These are phyloP conservation scores for Diogma glabrata DNA, from an alignment of 2,888 invertebrate species.

Conservation along the genomic window DNA sequence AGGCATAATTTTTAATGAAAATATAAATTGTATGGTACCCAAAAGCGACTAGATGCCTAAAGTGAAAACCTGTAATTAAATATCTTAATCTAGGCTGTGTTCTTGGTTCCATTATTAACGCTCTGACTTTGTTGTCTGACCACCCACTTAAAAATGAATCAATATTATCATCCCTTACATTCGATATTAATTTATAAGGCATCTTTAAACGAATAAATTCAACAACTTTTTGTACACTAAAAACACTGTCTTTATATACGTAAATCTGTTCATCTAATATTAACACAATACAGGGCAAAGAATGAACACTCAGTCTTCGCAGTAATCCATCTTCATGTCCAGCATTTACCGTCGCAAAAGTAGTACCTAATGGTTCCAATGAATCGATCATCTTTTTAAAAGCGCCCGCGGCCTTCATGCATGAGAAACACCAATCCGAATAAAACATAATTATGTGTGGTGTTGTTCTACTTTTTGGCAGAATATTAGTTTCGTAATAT, in stretches of 20 bases:
- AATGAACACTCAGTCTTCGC: slow-evolving; percentile 65
- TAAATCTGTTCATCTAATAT: slow-evolving; percentile 74
- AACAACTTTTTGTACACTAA: slow-evolving; percentile 68
- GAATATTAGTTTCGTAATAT: slow-evolving; percentile 77
- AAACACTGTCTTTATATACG: slow-evolving; percentile 71
- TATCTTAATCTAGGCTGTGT: slow-evolving; percentile 70
- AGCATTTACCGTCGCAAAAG: slow-evolving; percentile 73
- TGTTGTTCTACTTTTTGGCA: slow-evolving; percentile 70
- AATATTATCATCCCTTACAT: slow-evolving; percentile 58
- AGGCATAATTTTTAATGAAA: slow-evolving; percentile 2
- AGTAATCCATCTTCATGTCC: slow-evolving; percentile 69
- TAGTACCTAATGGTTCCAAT: slow-evolving; percentile 61
- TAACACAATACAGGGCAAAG: slow-evolving; percentile 70
- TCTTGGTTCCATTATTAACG: slow-evolving; percentile 73
- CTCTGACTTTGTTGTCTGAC: slow-evolving; percentile 84
- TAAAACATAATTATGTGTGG: slow-evolving; percentile 85
- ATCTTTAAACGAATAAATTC: slow-evolving; percentile 82
- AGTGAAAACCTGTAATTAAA: slow-evolving; percentile 76
- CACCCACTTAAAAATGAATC: slow-evolving; percentile 76
- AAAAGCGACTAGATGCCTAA: slow-evolving; percentile 74
- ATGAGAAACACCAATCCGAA: slow-evolving; percentile 90
- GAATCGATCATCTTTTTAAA: slow-evolving; percentile 79
- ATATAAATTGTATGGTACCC: slow-evolving; percentile 59
- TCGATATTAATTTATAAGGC: slow-evolving; percentile 65
- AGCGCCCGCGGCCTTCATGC: slow-evolving; percentile 74